Percentiles rank a stretch among this genome's conserved stretches.
Conservation (phyloP, 1,140 invertebrate genomes). For the Scylla paramamosain region DNA sequence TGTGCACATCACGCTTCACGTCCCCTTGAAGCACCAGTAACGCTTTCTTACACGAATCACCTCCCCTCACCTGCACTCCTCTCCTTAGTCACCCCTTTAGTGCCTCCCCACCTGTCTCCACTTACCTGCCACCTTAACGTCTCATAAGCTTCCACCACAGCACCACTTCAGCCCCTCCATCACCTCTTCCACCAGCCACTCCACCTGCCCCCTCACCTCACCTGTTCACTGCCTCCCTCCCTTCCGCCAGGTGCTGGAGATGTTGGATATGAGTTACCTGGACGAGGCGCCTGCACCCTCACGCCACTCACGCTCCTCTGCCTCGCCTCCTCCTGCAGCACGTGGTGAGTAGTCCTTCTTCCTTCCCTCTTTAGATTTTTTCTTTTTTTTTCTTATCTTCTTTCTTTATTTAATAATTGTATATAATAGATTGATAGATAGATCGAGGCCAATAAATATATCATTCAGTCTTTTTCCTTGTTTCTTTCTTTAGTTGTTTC, state of each 20-base stretch:
- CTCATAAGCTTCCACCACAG: too few species aligned
- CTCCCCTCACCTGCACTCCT: neutral
- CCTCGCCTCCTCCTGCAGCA: too few species aligned
- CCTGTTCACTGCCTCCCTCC: neutral
- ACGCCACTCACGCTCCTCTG: neutral
- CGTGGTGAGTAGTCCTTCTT: too few species aligned
- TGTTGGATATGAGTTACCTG: slow-evolving; percentile 59
- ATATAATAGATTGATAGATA: too few species aligned
- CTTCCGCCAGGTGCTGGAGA: slow-evolving; percentile 44
- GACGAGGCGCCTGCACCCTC: neutral
- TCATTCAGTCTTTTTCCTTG: too few species aligned
- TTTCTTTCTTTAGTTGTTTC: too few species aligned
- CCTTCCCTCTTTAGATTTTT: too few species aligned
- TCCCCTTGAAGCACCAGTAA: neutral
- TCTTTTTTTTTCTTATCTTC: too few species aligned
- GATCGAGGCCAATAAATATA: too few species aligned
- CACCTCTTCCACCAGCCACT: neutral
- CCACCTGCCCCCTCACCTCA: neutral
- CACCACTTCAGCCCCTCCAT: neutral
- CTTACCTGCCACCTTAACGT: too few species aligned
- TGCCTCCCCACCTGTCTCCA: neutral
- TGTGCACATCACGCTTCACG: neutral
- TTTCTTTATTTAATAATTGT: too few species aligned
- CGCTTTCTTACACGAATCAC: neutral
- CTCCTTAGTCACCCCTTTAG: neutral